phyloP scores from a whole-genome alignment of 1,140 invertebrate species.

The Bathynomus jamesi region DNA sequence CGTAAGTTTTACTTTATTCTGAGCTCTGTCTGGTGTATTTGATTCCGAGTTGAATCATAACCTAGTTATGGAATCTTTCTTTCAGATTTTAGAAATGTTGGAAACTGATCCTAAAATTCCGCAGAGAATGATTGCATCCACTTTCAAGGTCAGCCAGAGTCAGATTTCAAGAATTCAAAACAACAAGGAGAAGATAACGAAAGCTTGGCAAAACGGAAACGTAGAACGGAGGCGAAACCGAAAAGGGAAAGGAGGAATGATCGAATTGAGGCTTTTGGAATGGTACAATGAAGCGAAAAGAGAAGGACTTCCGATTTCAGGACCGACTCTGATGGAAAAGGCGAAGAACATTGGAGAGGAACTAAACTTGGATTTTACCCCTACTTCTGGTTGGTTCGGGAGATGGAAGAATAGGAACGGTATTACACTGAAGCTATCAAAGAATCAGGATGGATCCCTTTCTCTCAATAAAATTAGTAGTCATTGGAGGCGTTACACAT shows the following conservation, averaged over 20 bases:
- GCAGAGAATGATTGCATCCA: slow-evolving; percentile 26
- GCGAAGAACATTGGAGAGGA: slow-evolving; percentile 25
- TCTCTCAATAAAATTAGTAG: slow-evolving; percentile 21
- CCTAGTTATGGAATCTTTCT: too few species aligned
- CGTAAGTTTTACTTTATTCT: too few species aligned
- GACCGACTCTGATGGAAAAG: slow-evolving; percentile 28
- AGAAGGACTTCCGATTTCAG: slow-evolving; percentile 24
- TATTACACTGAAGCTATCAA: slow-evolving; percentile 24
- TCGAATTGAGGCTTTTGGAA: slow-evolving; percentile 21
- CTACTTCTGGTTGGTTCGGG: slow-evolving; percentile 23
- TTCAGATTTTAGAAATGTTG: slow-evolving; percentile 26
- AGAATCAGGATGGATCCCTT: slow-evolving; percentile 23
- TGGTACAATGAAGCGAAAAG: slow-evolving; percentile 28
- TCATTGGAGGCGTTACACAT: slow-evolving; percentile 28
- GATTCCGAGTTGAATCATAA: too few species aligned
- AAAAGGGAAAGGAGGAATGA: slow-evolving; percentile 16
- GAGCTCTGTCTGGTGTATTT: too few species aligned
- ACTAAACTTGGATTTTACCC: slow-evolving; percentile 26
- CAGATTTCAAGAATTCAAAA: slow-evolving; percentile 29
- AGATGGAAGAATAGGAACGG: slow-evolving; percentile 31
- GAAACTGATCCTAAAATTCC: slow-evolving; percentile 24
- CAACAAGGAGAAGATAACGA: slow-evolving; percentile 20
- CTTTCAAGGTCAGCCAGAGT: slow-evolving; percentile 28
- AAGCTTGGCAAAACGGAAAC: slow-evolving; percentile 18
- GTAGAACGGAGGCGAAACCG: slow-evolving; percentile 21